Conservation (phyloP, 2,797 vertebrate genomes). For the Coregonus sp. region DNA sequence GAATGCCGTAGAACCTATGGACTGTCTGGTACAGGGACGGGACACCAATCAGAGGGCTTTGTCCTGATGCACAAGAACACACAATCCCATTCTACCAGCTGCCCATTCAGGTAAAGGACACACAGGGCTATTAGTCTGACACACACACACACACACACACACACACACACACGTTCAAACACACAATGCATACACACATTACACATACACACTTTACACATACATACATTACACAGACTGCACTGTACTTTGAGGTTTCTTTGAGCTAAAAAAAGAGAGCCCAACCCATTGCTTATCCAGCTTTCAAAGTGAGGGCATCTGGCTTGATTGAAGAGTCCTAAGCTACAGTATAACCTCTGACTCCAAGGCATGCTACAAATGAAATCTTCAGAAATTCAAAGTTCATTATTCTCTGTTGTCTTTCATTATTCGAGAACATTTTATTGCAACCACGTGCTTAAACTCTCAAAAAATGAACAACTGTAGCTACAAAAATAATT, state of each 20-base stretch:
- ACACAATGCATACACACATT: not conserved
- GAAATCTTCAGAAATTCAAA: not conserved
- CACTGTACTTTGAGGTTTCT: conserved; percentile 2
- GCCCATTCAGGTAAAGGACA: not conserved
- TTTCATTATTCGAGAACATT: no score
- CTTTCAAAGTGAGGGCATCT: not conserved
- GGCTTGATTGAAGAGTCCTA: not conserved
- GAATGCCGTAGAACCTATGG: not conserved
- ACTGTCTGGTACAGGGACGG: not conserved
- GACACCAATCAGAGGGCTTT: not conserved
- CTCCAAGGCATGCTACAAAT: not conserved
- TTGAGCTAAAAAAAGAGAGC: not conserved
- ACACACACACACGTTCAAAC: not conserved
- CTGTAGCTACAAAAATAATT: no score
- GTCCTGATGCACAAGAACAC: conserved; percentile 1
- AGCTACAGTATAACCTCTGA: not conserved
- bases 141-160: conserved; percentile 2
- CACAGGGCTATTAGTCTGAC: not conserved
- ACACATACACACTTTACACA: conserved; percentile 3
- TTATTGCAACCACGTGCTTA: no score
- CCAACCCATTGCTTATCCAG: not conserved
- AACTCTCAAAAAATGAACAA: no score
- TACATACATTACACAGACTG: not conserved
- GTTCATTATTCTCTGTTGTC: no score
- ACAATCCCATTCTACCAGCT: conserved; percentile 4